Conservation (phyloP, 2,113 vertebrate genomes). For the Sisor rabdophorus region DNA sequence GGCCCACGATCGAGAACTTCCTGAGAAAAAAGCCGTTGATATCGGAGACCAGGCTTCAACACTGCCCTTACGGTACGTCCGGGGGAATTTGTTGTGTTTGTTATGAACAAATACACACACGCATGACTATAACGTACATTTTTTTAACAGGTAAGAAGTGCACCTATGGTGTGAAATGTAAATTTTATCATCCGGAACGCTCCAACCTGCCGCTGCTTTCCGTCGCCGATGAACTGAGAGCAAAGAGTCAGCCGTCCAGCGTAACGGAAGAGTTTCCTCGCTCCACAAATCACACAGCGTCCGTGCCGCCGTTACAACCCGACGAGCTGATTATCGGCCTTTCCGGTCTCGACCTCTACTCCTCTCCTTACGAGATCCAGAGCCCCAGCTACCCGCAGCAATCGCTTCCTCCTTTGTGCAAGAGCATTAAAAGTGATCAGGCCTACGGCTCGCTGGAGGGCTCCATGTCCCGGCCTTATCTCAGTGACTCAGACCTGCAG, state of each 20-base stretch:
- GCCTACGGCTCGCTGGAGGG: slow-evolving; percentile 61
- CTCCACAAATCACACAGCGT: neutral
- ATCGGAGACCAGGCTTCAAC: slow-evolving; percentile 73
- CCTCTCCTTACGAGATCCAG: slow-evolving; percentile 36
- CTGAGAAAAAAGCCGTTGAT: slow-evolving; percentile 73
- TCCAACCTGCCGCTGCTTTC: slow-evolving; percentile 72
- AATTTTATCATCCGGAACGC: slow-evolving; percentile 85
- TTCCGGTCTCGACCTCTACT: slow-evolving; percentile 38
- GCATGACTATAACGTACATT: neutral
- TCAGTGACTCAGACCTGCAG: slow-evolving; percentile 47
- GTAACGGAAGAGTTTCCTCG: slow-evolving; percentile 29
- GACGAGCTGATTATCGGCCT: neutral
- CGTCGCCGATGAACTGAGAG: slow-evolving; percentile 83
- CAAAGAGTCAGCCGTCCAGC: slow-evolving; percentile 60
- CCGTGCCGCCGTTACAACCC: neutral
- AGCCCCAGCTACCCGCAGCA: slow-evolving; percentile 20
- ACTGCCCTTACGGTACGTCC: slow-evolving; percentile 82
- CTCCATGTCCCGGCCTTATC: slow-evolving; percentile 51
- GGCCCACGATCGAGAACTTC: slow-evolving; percentile 81
- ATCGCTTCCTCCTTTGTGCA: slow-evolving; percentile 36
- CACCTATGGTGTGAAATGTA: slow-evolving; percentile 88
- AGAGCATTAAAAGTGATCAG: slow-evolving; percentile 52
- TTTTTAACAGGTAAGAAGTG: slow-evolving; percentile 81
- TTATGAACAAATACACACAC: too few relatives aligned
- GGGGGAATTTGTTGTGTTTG: neutral